A percentile compares a stretch with the other conserved stretches of the same genome.
phyloP scores from a whole-genome alignment of 2,113 vertebrate species.

The Eurystomus gularis region DNA sequence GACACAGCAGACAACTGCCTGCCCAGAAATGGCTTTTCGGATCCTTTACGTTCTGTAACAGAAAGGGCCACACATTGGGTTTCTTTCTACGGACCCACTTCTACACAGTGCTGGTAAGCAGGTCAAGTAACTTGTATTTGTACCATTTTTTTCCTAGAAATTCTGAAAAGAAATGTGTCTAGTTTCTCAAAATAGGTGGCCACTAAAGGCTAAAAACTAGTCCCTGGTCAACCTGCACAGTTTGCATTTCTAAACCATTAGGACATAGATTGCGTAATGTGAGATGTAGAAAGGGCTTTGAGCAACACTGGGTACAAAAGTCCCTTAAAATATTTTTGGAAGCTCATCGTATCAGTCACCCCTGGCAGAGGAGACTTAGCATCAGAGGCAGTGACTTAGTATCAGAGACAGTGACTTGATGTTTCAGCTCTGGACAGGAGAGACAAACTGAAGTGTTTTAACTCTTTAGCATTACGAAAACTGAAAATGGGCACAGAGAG shows the following conservation, averaged over 20 bases:
- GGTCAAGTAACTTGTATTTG: background rate
- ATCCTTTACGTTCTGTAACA: background rate
- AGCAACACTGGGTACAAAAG: background rate
- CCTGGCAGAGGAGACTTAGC: background rate
- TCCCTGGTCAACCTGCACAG: background rate
- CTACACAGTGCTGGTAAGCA: background rate
- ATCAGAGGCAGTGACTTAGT: background rate
- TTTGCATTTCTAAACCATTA: background rate
- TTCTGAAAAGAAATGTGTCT: background rate
- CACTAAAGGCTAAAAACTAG: background rate
- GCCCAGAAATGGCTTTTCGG: background rate
- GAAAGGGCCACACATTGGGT: background rate
- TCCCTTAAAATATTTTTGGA: background rate
- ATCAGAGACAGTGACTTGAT: background rate
- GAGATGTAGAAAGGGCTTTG: background rate
- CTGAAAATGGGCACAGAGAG: background rate
- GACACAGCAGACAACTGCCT: background rate
- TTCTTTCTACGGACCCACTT: background rate
- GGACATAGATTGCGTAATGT: background rate
- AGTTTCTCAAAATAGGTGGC: background rate
- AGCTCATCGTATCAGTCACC: background rate
- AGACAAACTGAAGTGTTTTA: background rate
- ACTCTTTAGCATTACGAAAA: background rate
- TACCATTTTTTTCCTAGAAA: background rate
- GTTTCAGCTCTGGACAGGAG: background rate